Evolutionary conservation across 2,888 invertebrate genomes (phyloP), one percentile per base, ranked within the genome.

Genomic region (Drosophila cyrtoloma): DNA sequence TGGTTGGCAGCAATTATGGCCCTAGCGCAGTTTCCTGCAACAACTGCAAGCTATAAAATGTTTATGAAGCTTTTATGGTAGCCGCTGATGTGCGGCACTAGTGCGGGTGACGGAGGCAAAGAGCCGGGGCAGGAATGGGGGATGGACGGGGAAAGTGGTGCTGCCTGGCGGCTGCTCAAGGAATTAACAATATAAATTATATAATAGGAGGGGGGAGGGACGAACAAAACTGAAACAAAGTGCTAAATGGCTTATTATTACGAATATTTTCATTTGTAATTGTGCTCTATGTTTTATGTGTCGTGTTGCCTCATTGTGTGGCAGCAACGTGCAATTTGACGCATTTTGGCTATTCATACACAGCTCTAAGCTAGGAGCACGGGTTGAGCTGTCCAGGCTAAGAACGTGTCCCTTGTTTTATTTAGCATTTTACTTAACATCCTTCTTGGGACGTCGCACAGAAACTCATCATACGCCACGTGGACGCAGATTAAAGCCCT

Each of bases 1-100:
- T 82, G 86, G 86, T 83, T 87, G 79, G 77, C 81, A 64, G 76
- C 90, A 86, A 86, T 86, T 86, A 86, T 74, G 90, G 68, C 65
- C 69, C 58, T 69, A 61, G 68, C 64, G 73, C 81, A 74, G 83
- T 76, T 89, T 84, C 83, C 86, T 87, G 90, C 89, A 81, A 77
- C 88, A 83, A 86, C 89, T 90, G 90, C 84, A 86, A 88, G 90
- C 86, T 88, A 86, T 86, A 84, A 87, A 87, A 87, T 87, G 87
- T 90, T 87, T 87, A 87, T 87, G 89, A 87, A 80, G 89, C 90
- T 87, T 87, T 90, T 89, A 87, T 87, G 82, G 66, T 57, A 71
- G 85, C 73, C 60, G 77, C 81, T 77, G 61, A 69, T 69, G 66
- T 69, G 72, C 71, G 77, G 70, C 56, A 63, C 33, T 9, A 2